Percentiles rank a stretch among this genome's conserved stretches.
These are phyloP conservation scores for Apodemia zela DNA, from an alignment of 2,888 invertebrate species.

Conservation along the genomic window DNA sequence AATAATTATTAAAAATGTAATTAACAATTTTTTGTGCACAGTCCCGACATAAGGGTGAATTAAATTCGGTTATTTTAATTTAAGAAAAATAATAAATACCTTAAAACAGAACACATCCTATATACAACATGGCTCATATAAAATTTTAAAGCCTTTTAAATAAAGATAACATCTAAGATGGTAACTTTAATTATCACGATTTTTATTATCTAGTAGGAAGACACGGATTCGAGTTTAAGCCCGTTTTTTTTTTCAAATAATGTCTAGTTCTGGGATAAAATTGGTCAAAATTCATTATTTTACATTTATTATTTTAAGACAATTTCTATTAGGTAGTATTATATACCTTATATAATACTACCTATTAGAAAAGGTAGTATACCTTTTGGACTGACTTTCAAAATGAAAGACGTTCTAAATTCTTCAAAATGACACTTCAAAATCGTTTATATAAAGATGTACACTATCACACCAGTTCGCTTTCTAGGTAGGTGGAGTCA, in stretches of 20 bases:
- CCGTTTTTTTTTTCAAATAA: neutral
- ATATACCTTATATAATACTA: no score
- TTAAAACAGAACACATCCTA: neutral
- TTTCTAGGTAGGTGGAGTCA: no score
- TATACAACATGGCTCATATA: constrained; percentile 8
- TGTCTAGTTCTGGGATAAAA: no score
- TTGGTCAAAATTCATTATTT: no score
- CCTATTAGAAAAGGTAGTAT: no score
- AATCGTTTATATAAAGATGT: no score
- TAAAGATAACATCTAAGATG: constrained; percentile 4
- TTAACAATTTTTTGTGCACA: neutral
- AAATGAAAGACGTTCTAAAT: no score
- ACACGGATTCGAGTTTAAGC: constrained; percentile 9
- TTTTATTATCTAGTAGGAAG: constrained; percentile 14
- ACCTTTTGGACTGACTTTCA: neutral
- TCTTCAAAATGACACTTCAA: no score
- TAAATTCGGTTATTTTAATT: neutral
- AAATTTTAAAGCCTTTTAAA: neutral
- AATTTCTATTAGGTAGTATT: no score
- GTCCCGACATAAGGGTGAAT: neutral
- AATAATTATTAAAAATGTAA: no score
- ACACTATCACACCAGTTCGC: no score
- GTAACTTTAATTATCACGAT: constrained; percentile 15
- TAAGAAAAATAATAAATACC: neutral
- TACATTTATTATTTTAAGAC: no score